These are phyloP conservation scores for Cariama cristata DNA, from an alignment of 2,113 vertebrate genomes.

Conservation along the genomic window DNA sequence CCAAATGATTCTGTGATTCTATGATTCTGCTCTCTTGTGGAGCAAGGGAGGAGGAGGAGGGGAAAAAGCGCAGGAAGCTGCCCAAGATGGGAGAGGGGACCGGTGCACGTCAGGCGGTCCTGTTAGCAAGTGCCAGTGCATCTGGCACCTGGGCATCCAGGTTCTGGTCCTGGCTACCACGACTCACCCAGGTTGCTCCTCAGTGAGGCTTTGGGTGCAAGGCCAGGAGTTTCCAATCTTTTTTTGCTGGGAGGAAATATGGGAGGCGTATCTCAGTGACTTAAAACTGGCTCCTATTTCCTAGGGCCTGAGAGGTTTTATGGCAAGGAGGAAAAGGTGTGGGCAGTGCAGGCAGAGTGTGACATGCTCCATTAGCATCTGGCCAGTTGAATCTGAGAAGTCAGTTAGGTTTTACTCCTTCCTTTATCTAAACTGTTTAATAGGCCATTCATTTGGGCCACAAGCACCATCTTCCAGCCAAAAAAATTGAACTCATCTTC, in stretches of 20 bases:
- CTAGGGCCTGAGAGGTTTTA: neutral
- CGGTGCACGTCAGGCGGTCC: accelerated
- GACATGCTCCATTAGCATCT: neutral
- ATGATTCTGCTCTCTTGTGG: neutral
- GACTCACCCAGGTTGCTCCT: neutral
- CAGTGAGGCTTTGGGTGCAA: neutral
- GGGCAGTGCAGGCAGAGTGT: neutral
- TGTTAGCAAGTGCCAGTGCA: neutral
- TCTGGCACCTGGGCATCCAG: accelerated
- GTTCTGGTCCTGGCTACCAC: neutral
- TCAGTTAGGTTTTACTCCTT: neutral
- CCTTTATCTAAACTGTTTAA: neutral
- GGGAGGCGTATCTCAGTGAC: neutral
- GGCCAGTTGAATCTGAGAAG: neutral
- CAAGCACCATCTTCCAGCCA: neutral
- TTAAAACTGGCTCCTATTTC: neutral
- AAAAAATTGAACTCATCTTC: neutral
- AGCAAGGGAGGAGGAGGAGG: neutral
- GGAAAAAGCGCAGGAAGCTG: neutral
- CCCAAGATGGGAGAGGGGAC: neutral
- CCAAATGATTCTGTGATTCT: too few relatives aligned
- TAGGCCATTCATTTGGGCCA: neutral
- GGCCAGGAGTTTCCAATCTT: neutral
- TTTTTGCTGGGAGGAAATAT: neutral
- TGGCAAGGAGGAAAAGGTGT: neutral